These are phyloP conservation scores for Meganola albula DNA, from an alignment of 2,888 invertebrate genomes.

Conservation along the genomic window DNA sequence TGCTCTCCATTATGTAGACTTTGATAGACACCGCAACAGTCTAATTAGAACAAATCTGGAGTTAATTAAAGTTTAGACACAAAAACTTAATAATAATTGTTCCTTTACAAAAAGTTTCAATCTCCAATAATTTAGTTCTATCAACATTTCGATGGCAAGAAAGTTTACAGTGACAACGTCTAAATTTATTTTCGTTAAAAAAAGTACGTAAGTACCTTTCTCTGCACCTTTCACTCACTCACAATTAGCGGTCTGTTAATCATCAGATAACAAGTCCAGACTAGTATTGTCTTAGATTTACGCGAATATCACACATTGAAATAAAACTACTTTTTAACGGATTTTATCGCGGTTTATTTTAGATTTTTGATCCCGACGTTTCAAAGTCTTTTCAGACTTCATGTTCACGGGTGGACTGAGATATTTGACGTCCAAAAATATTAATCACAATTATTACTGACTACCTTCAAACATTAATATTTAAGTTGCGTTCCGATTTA, in stretches of 20 bases:
- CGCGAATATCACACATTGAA: too few species aligned
- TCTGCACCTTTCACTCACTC: conserved; percentile 66
- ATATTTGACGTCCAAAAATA: too few species aligned
- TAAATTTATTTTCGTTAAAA: conserved; percentile 43
- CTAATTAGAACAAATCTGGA: neutral
- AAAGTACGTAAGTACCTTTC: conserved; percentile 49
- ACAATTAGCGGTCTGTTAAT: conserved; percentile 71
- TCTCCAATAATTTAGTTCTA: neutral
- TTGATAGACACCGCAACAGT: neutral
- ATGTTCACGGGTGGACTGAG: too few species aligned
- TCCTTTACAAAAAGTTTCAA: neutral
- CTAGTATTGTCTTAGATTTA: too few species aligned
- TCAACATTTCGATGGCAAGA: conserved; percentile 21
- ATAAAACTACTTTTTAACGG: too few species aligned
- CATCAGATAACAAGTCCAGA: conserved; percentile 50
- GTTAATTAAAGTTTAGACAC: neutral
- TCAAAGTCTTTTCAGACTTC: too few species aligned
- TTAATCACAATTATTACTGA: too few species aligned
- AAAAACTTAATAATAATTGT: neutral
- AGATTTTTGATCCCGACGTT: too few species aligned
- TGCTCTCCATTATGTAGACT: neutral
- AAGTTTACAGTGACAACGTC: conserved; percentile 25
- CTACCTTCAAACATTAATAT: too few species aligned
- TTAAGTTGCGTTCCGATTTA: too few species aligned
- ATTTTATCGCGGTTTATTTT: too few species aligned